Conservation (phyloP, 92 coral and sea anemone species). For the Epizoanthus illoricatus region DNA sequence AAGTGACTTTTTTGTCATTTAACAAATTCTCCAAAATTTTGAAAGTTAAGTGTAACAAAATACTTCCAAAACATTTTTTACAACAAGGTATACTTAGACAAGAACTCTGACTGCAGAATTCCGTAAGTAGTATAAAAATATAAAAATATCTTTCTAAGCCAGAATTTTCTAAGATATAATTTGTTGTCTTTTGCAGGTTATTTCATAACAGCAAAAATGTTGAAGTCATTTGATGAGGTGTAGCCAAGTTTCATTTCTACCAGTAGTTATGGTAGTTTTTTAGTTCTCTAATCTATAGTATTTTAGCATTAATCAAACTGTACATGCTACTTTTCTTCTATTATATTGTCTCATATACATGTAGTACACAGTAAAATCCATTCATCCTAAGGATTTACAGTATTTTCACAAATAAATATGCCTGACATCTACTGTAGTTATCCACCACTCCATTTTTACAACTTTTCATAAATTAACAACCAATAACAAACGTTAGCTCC, state of each 20-base stretch:
- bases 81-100: neutral
- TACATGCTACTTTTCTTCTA: neutral
- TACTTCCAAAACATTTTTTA: no score
- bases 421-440: no score
- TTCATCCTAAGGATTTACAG: no score
- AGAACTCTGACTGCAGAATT: neutral
- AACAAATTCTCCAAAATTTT: no score
- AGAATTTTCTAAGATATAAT: neutral
- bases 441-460: no score
- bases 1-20: no score
- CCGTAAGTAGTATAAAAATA: neutral
- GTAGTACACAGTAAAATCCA: no score
- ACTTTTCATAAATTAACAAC: no score
- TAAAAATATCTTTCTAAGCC: neutral
- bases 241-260: neutral
- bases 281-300: neutral
- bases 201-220: constrained; percentile 2
- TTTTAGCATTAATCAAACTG: neutral
- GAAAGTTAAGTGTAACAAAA: no score
- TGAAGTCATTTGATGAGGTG: neutral
- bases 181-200: constrained; percentile 15
- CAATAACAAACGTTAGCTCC: no score
- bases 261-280: neutral
- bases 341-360: no score
- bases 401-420: no score